Base-by-base conservation (phyloP, 2,797 vertebrate species). In the Pelobates cultripes region DNA sequence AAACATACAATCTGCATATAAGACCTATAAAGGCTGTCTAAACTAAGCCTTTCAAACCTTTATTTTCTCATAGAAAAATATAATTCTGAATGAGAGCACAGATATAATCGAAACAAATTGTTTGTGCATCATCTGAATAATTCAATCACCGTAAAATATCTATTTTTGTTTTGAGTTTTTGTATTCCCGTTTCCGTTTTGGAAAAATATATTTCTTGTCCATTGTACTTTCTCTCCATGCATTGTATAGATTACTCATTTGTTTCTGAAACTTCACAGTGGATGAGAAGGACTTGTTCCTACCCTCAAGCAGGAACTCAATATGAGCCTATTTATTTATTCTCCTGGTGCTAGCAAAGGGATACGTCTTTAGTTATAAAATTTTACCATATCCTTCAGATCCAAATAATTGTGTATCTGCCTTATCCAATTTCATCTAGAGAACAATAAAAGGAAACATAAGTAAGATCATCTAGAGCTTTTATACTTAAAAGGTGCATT, bases 301-400 rank as follows among this genome's bases (percentile, higher is more conserved):
- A 55, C 63, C 73, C 57, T 72, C 53, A 64, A 63, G 44, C 17
- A 69, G 57, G 44, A 53, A 74, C 68, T 55, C 28, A 81, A 43
- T 57, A 67, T 73, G 72, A 60, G 40, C 14, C 12, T 66, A 2
- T 67, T 68, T 55, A 47, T 12, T 47, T 60, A 6, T 17, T 64
- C 73, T 75, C 57, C 43, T 57, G 57, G 15, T 17, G 15, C 57
- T 45, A 43, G 42, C 43, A 63, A 75, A 64, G 12, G 41, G 63
- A 75, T 43, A 43, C 13, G 61, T 28, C 55, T 63, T 75, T 63
- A 45, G 57, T 64, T 64, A 43, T 40, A 73, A 42, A 51, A 43
- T 80, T 74, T 80, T 60, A 69, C 43, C 42, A 15, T 47, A 60
- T 66, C 42, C 79, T 17, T 57, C 45, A 80, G 41, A 69, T 44